Evolutionary conservation across 2,888 invertebrate species (phyloP), one percentile per base, ranked within the genome.

Genomic region (Pinctada fucata): DNA sequence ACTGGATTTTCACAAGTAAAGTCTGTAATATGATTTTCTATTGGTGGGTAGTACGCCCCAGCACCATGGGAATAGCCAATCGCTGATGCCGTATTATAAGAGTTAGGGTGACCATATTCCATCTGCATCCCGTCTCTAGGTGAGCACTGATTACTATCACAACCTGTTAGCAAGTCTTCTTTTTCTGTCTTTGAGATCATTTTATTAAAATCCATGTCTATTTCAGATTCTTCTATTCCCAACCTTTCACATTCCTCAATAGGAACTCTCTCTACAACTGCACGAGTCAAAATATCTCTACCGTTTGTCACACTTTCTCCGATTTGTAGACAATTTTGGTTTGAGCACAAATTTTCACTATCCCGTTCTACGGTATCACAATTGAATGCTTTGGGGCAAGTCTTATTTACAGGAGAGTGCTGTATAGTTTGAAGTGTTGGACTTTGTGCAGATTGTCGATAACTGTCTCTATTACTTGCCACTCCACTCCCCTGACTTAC

Each of bases 21-120:
- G 6, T 58, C 58, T 58, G 13, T 10, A 1, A 10, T 0, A 58
- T 10, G 8, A 58, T 58, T 58, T 52, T 68, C 66, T n/a, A 80
- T 71, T 8, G 83, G 82, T 3, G 85, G 85, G 66, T 85, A 84
- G 79, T 88, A 87, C 3, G 84, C 85, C 52, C 88, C 78, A 10
- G 76, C 76, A 8, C 71, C 88, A 73, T 89, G 90, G 2, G 89
- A 90, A 82, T 91, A 91, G 3, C 90, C 90, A 13, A 89, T 84
- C 65, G 89, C 88, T 49, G 87, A 89, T 51, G 87, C 86, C 6
- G 89, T 88, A 77, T 91, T 90, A 76, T 88, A 84, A 65, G 87
- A 85, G 75, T 87, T 86, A 8, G 87, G 86, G 79, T 87, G 84
- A 68, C 86, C 87, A 78, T 91, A 90, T 68, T 86, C 87, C 74